Base-by-base conservation (phyloP, 2,888 invertebrate genomes). In the Noctuana brunneofusca region DNA sequence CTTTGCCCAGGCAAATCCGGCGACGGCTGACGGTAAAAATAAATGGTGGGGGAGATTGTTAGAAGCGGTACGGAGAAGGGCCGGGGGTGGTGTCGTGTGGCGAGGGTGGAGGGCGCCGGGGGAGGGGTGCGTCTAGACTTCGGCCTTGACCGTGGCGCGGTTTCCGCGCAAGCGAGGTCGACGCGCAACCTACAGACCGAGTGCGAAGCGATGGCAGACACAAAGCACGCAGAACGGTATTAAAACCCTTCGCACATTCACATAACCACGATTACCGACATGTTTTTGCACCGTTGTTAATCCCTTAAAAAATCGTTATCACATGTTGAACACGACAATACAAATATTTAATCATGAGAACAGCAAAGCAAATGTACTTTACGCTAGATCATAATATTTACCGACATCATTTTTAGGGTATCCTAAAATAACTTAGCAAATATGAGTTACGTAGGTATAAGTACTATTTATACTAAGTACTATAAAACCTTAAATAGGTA, bases 101-200 rank as follows among this genome's bases (percentile, higher is more conserved):
- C 66, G 74, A 67, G 70, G 63, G 72, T 71, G 69, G 75, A 71
- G 71, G 68, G 73, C 64, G 71, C 68, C 35, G n/a, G n/a, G 71
- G 73, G 72, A 78, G 78, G 78, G 83, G 77, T 77, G 82, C 78
- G 89, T 89, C 89, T 89, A 89, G 89, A 89, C 89, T 70, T 66
- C 79, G 88, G 89, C 89, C 90, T 89, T 89, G 89, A 89, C 89
- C 89, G 86, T 75, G 84, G 80, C 80, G 74, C 80, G 81, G 88
- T 87, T 89, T 89, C 86, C 89, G 89, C 85, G 86, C 87, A 78
- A 74, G 70, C 84, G 86, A 84, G 86, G 87, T 84, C 87, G 84
- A 68, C 64, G 84, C 83, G 76, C 80, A 87, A 83, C 87, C 85
- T 81, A 86, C 81, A 85, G 81, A 86, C 87, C 86, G 84, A 88